Conservation (phyloP, 2,888 invertebrate species). For the Conistra vaccinii region DNA sequence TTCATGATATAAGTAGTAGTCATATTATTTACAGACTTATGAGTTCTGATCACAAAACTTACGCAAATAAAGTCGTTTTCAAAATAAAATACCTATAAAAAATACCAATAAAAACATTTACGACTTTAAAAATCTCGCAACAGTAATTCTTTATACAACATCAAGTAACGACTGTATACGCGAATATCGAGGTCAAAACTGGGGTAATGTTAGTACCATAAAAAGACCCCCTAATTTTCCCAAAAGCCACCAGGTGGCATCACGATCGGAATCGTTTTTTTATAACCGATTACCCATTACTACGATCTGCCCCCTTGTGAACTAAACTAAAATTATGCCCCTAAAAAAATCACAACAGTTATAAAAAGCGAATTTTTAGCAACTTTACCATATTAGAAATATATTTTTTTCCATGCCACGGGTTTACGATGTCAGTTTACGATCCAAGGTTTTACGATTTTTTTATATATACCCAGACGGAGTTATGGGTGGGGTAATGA, state of each 20-base stretch:
- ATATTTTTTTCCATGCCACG: constrained; percentile 53
- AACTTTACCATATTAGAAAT: constrained; percentile 67
- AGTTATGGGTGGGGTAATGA: constrained; percentile 69
- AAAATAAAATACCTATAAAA: constrained; percentile 35
- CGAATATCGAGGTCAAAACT: constrained; percentile 12
- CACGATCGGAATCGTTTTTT: constrained; percentile 26
- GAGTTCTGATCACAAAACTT: background rate
- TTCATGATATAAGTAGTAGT: too few relatives aligned
- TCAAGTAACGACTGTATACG: constrained; percentile 14
- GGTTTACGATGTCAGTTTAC: constrained; percentile 70
- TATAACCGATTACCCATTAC: constrained; percentile 46
- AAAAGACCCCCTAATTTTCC: constrained; percentile 33
- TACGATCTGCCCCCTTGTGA: constrained; percentile 9
- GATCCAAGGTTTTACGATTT: constrained; percentile 68
- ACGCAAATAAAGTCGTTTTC: constrained; percentile 13
- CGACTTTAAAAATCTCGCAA: constrained; percentile 34
- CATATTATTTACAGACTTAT: background rate
- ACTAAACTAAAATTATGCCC: constrained; percentile 40
- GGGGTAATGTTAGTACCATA: constrained; percentile 51
- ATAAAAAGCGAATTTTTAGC: constrained; percentile 63
- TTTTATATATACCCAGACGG: constrained; percentile 72
- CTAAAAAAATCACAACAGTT: constrained; percentile 59
- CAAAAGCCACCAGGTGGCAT: constrained; percentile 56
- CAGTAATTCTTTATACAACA: constrained; percentile 2
- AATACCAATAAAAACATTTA: constrained; percentile 37